Conservation (phyloP, 2,888 invertebrate species). For the Aphidoletes aphidimyza region DNA sequence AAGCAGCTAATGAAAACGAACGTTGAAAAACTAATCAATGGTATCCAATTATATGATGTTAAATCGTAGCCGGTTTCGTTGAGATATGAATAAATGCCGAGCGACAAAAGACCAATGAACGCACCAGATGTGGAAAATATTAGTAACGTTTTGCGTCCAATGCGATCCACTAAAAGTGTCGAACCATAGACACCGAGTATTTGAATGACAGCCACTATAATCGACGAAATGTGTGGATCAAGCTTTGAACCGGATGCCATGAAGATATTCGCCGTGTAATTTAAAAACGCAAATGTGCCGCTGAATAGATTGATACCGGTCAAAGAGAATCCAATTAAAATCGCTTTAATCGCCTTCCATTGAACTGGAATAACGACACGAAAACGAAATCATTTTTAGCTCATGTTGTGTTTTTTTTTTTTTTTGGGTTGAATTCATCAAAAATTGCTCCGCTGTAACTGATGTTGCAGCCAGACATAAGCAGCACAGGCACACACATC, state of each 20-base stretch:
- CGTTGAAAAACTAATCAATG: slow-evolving; percentile 58
- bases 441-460: too few relatives aligned
- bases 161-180: slow-evolving; percentile 57
- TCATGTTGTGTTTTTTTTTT: too few relatives aligned
- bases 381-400: neutral
- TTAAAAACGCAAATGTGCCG: slow-evolving; percentile 58
- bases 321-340: slow-evolving; percentile 56
- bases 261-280: slow-evolving; percentile 58
- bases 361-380: slow-evolving; percentile 5
- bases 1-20: slow-evolving; percentile 57
- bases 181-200: slow-evolving; percentile 58
- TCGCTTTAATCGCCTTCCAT: slow-evolving; percentile 40
- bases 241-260: slow-evolving; percentile 57
- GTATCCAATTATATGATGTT: slow-evolving; percentile 57
- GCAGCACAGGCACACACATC: neutral
- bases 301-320: slow-evolving; percentile 57
- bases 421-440: too few relatives aligned
- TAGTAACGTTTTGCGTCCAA: slow-evolving; percentile 57
- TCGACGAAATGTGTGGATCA: slow-evolving; percentile 57
- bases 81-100: slow-evolving; percentile 56
- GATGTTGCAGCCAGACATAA: neutral
- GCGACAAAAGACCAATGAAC: slow-evolving; percentile 55
- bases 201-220: slow-evolving; percentile 57
- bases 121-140: slow-evolving; percentile 56
- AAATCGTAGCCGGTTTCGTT: slow-evolving; percentile 55